Evolutionary conservation across 2,888 invertebrate genomes (phyloP), one percentile per base, ranked within the genome.

Genomic region (Hydraecia micacea): DNA sequence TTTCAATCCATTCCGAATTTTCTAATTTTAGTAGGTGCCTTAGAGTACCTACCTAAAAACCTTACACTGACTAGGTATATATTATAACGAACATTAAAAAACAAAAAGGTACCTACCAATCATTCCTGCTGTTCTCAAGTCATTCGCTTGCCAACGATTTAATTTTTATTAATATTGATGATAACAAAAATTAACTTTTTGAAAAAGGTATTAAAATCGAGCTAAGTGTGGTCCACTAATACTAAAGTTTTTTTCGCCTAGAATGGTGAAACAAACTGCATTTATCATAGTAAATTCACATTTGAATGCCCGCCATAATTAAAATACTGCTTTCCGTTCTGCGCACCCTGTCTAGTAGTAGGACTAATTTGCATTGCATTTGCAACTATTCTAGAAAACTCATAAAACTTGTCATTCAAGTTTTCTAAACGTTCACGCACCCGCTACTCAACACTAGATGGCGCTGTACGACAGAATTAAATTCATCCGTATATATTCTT

Each of bases 381-480:
- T 5, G 13, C 8, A 70, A n/a, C 25, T 11, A 52, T 80, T 71
- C 70, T 62, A 28, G 70, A 84, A 79, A 70, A 78, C 28, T 65
- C 15, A 2, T 58, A 0, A 32, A 66, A 73, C 63, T 36, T 21
- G 32, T 15, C 39, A 71, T 25, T 58, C 49, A 42, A 63, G 49
- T 71, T 71, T 85, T 81, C 32, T n/a, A 13, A 70, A 65, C 52
- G 4, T 42, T 28, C 4, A 60, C 46, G 15, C 1, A 13, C 0
- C 32, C n/a, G 65, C 88, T 88, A 88, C 75, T 85, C 81, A 63
- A 65, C 58, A 72, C 68, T 65, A 88, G 88, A 87, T 88, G 88
- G 81, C 90, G 77, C 52, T 63, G 68, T 0, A 8, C 21, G 67
- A 13, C 13, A 9, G 1, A 58, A 77, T 32, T 9, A n/a, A 25